These are phyloP conservation scores for Neomicropteryx cornuta DNA, from an alignment of 1,140 invertebrate genomes.

Conservation along the genomic window DNA sequence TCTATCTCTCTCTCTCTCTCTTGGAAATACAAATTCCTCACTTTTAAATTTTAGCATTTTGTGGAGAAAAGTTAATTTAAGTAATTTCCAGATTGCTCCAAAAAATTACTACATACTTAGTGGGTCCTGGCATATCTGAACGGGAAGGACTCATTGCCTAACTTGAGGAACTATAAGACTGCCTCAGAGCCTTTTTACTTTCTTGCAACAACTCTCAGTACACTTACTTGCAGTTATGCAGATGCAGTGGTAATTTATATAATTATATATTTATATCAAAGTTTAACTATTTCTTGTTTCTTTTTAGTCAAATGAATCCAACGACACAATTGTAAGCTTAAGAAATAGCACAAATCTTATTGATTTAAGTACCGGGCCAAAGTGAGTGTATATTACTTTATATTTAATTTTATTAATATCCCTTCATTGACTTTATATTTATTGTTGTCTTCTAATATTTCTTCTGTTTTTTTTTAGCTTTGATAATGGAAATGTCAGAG, in stretches of 20 bases:
- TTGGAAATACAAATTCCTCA: too few relatives aligned
- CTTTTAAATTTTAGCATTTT: too few relatives aligned
- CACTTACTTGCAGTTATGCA: background rate
- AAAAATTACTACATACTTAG: too few relatives aligned
- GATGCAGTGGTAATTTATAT: background rate
- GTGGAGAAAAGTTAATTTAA: too few relatives aligned
- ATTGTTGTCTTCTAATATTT: conserved; percentile 2
- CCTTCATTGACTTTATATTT: conserved; percentile 3
- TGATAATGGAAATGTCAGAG: conserved; percentile 52
- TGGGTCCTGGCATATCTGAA: too few relatives aligned
- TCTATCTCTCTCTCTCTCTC: too few relatives aligned
- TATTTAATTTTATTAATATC: background rate
- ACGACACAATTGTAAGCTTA: conserved; percentile 29
- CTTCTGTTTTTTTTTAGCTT: conserved; percentile 18
- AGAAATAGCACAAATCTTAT: conserved; percentile 29
- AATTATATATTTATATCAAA: background rate
- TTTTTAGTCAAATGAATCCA: conserved; percentile 28
- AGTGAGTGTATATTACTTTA: background rate
- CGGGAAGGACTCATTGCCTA: too few relatives aligned
- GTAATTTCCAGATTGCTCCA: too few relatives aligned
- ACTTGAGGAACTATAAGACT: too few relatives aligned
- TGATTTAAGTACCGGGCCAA: conserved; percentile 22
- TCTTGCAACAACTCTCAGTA: conserved; percentile 1
- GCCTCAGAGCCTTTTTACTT: too few relatives aligned
- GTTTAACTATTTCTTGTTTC: background rate